phyloP scores from a whole-genome alignment of 1,140 invertebrate species.

The Temnothorax curvispinosus region DNA sequence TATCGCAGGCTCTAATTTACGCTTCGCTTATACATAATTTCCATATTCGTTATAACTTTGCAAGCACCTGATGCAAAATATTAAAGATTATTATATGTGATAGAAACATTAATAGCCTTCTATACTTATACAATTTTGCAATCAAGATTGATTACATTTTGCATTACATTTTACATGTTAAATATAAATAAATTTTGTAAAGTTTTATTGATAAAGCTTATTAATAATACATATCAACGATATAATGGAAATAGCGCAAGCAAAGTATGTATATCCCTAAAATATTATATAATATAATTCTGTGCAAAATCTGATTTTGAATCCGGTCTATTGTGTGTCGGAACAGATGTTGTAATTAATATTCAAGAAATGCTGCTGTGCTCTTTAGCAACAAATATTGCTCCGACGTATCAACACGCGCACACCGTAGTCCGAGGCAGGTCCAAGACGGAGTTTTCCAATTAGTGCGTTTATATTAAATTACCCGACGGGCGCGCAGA shows the following conservation, averaged over 20 bases:
- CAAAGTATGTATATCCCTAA: background rate
- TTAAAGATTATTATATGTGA: background rate
- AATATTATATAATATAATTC: constrained; percentile 22
- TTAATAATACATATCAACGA: background rate
- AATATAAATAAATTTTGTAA: background rate
- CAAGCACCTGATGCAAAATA: background rate
- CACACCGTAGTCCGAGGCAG: constrained; percentile 12
- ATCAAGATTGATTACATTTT: background rate
- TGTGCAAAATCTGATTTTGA: constrained; percentile 2
- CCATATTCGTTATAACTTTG: background rate
- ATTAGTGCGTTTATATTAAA: constrained; percentile 73
- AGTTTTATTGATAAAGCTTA: background rate
- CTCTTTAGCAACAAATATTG: constrained; percentile 42
- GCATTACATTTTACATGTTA: background rate
- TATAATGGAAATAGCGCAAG: background rate
- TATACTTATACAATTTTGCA: background rate
- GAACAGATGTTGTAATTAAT: constrained; percentile 23
- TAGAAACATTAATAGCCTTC: background rate
- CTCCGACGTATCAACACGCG: constrained; percentile 4
- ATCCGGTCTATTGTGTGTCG: background rate
- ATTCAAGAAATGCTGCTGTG: constrained; percentile 19
- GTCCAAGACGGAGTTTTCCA: constrained; percentile 68
- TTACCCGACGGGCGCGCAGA: constrained; percentile 58
- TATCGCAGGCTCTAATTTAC: background rate
- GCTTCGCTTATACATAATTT: background rate